Evolutionary conservation across 2,888 invertebrate genomes (phyloP).

Genomic region (Volucella inanis): DNA sequence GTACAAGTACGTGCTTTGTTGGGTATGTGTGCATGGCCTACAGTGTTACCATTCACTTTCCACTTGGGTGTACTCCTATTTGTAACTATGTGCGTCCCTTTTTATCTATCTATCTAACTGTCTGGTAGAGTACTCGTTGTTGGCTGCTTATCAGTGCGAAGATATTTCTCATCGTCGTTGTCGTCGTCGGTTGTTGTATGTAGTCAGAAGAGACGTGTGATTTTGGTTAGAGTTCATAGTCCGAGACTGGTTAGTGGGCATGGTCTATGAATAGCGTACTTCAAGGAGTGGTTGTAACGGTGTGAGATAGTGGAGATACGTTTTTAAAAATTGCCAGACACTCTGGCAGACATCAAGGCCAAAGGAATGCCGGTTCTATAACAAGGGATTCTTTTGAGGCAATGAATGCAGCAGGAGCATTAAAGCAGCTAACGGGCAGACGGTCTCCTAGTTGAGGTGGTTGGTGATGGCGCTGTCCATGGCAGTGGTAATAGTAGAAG

Average conservation of each 20-base stretch:
- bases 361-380: slow-evolving; percentile 66
- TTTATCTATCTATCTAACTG: slow-evolving; percentile 4
- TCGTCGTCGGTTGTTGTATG: not conserved
- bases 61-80: slow-evolving; percentile 45
- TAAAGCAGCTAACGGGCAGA: slow-evolving; percentile 6
- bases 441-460: not conserved
- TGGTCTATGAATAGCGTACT: slow-evolving; percentile 27
- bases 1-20: slow-evolving; percentile 3
- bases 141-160: slow-evolving; percentile 49
- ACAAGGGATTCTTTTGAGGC: slow-evolving; percentile 43
- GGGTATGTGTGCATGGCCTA: slow-evolving; percentile 23
- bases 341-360: slow-evolving; percentile 72
- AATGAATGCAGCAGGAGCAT: slow-evolving; percentile 38
- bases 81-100: slow-evolving; percentile 39
- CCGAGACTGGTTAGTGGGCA: slow-evolving; percentile 44
- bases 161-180: slow-evolving; percentile 53
- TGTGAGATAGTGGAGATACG: slow-evolving; percentile 37
- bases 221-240: slow-evolving; percentile 63
- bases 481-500: slow-evolving; percentile 10
- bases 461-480: not conserved
- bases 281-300: not conserved
- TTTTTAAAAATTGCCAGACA: slow-evolving; percentile 74
- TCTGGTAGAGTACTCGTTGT: slow-evolving; percentile 18
- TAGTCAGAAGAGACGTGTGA: slow-evolving; percentile 30
- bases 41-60: slow-evolving; percentile 47